Evolutionary conservation across 37 sponge, comb jelly and placozoan species (phyloP), one percentile per base, ranked within the genome.

Genomic region (Amphimedon queenslandica): DNA sequence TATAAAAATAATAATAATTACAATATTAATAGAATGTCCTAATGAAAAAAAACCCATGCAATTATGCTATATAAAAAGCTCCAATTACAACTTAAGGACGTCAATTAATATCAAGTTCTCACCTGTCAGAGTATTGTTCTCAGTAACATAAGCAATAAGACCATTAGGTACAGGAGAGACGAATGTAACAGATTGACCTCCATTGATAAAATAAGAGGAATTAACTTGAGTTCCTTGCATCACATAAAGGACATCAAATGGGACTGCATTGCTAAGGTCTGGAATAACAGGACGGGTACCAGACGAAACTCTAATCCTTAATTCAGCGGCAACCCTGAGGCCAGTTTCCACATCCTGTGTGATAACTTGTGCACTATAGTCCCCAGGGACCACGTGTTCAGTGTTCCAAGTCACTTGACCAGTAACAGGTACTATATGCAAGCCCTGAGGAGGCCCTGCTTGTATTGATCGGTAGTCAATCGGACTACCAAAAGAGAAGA

Each of bases 341-440:
- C 75, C 82, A 58, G 83, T 77, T 37, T 80, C 70, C 18, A 40
- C 29, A 55, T 92, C 93, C 35, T 57, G 43, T 16, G 83, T 76
- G 8, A 80, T 60, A 24, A 88, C 2, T 58, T 75, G 69, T 20
- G 75, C 71, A 69, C 87, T 88, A 67, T 92, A 92, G 67, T 80
- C 66, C 0, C 93, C 93, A 4, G 85, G 78, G 31, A 70, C 56
- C 34, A 84, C 64, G 47, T 75, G 61, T 28, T 47, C 42, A 4
- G 89, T 81, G 67, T 92, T 66, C 82, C 82, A 87, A 13, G 82
- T 70, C 69, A 92, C 73, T 65, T 58, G 70, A 65, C 93, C 93
- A 23, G 93, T 72, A 2, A 65, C 56, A 8, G 75, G 41, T 4
- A 74, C 69, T 18, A 92, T 87, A 30, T 2, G n/a, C 30, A 92